Evolutionary conservation across 2,888 invertebrate genomes (phyloP).

Genomic region (Cheilosia scutellata): DNA sequence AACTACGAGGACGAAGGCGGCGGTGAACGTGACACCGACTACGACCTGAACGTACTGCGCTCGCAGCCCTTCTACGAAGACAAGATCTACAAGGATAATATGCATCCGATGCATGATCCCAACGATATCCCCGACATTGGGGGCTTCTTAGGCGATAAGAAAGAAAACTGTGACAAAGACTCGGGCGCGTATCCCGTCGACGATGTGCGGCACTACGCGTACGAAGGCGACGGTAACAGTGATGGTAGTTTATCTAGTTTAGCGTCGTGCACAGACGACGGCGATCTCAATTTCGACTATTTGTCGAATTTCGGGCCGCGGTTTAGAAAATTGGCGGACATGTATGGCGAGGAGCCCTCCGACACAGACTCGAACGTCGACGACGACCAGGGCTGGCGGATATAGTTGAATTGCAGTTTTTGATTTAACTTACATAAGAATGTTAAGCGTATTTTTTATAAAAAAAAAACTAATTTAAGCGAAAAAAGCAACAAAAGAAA

Average conservation of each 20-base stretch:
- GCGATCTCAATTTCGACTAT: conserved; percentile 97
- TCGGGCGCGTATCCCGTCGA: conserved; percentile 96
- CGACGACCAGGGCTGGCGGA: conserved; percentile 92
- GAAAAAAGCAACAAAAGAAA: conserved; percentile 31
- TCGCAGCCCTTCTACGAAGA: conserved; percentile 84
- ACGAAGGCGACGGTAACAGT: conserved; percentile 97
- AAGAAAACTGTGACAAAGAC: conserved; percentile 95
- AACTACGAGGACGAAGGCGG: conserved; percentile 99
- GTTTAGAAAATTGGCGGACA: conserved; percentile 96
- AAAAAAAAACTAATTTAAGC: conserved; percentile 28
- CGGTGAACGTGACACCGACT: conserved; percentile 96
- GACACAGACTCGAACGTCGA: conserved; percentile 92
- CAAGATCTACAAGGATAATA: conserved; percentile 83
- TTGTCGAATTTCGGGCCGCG: conserved; percentile 97
- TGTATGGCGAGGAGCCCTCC: conserved; percentile 96
- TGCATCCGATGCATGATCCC: conserved; percentile 81
- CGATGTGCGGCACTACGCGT: conserved; percentile 98
- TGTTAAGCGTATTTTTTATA: conserved; percentile 44
- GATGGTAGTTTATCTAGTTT: conserved; percentile 96
- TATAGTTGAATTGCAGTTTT: conserved; percentile 77
- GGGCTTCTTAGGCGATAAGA: conserved; percentile 95
- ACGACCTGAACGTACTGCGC: conserved; percentile 83
- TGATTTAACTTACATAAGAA: conserved; percentile 43
- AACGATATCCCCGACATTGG: conserved; percentile 93
- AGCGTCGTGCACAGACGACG: conserved; percentile 96